phyloP scores from a whole-genome alignment of 1,140 invertebrate species.

The Pseudoatta argentina region DNA sequence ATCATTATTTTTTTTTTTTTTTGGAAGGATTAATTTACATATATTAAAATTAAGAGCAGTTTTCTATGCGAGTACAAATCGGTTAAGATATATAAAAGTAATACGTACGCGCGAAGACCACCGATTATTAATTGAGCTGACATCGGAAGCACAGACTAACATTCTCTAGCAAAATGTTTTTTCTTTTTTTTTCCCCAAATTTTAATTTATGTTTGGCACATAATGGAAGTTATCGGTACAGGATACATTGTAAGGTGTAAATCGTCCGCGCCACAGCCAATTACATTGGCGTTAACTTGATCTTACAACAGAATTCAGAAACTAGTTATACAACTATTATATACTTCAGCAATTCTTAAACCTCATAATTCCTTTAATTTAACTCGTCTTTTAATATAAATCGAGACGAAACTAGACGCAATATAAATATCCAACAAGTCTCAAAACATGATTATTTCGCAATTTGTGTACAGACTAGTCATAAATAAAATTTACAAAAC shows the following conservation, averaged over 20 bases:
- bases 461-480: constrained; percentile 33
- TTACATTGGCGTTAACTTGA: constrained; percentile 36
- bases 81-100: constrained; percentile 27
- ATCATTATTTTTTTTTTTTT: not conserved
- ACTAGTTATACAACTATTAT: constrained; percentile 33
- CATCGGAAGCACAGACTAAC: constrained; percentile 65
- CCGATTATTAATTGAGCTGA: constrained; percentile 59
- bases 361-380: constrained; percentile 18
- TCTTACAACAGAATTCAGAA: constrained; percentile 15
- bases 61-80: constrained; percentile 11
- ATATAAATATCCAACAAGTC: constrained; percentile 33
- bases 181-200: constrained; percentile 2
- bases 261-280: constrained; percentile 25
- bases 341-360: constrained; percentile 1
- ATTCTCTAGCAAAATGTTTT: constrained; percentile 20
- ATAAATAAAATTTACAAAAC: constrained; percentile 16
- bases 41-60: constrained; percentile 42
- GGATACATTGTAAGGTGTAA: constrained; percentile 63
- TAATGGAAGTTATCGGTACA: constrained; percentile 78
- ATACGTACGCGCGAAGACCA: constrained; percentile 48
- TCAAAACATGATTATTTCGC: constrained; percentile 21
- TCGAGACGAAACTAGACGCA: not conserved
- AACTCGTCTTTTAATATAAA: not conserved
- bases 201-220: constrained; percentile 78
- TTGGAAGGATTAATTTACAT: not conserved